Conservation (phyloP, 2,797 vertebrate species). For the Nyctibius grandis region DNA sequence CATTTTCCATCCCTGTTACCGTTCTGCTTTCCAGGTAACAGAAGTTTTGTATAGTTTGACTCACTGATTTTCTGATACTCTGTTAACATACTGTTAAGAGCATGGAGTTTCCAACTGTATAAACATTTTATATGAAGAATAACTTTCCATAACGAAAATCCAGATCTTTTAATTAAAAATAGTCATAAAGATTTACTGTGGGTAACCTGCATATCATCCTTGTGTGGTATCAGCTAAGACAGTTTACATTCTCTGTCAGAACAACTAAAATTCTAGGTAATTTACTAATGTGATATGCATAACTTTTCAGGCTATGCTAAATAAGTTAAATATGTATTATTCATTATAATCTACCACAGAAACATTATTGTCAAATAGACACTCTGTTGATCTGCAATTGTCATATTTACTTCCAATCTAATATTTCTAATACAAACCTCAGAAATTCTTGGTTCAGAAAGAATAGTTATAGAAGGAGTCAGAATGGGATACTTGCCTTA, state of each 20-base stretch:
- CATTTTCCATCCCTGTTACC: background rate
- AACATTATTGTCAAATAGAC: slow-evolving; percentile 42
- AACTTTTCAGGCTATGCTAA: slow-evolving; percentile 59
- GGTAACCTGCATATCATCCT: slow-evolving; percentile 20
- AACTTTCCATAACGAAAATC: slow-evolving; percentile 15
- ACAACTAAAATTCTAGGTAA: slow-evolving; percentile 56
- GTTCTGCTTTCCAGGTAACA: background rate
- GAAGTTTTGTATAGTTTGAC: background rate
- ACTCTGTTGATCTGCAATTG: slow-evolving; percentile 36
- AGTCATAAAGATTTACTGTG: background rate
- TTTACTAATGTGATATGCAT: slow-evolving; percentile 65
- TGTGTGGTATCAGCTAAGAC: slow-evolving; percentile 27
- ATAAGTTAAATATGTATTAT: slow-evolving; percentile 65
- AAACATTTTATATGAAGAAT: background rate
- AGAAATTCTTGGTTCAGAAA: slow-evolving; percentile 26
- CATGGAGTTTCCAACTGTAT: background rate
- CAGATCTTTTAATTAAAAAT: slow-evolving; percentile 7
- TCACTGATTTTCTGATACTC: background rate
- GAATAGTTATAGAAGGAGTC: background rate
- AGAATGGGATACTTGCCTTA: background rate
- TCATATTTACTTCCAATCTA: slow-evolving; percentile 20
- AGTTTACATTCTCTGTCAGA: slow-evolving; percentile 67
- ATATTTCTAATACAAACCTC: background rate
- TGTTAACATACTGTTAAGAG: background rate
- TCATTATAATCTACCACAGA: slow-evolving; percentile 50